Evolutionary conservation across 2,797 vertebrate genomes (phyloP).

Genomic region (Scolopax bukidnonensis): DNA sequence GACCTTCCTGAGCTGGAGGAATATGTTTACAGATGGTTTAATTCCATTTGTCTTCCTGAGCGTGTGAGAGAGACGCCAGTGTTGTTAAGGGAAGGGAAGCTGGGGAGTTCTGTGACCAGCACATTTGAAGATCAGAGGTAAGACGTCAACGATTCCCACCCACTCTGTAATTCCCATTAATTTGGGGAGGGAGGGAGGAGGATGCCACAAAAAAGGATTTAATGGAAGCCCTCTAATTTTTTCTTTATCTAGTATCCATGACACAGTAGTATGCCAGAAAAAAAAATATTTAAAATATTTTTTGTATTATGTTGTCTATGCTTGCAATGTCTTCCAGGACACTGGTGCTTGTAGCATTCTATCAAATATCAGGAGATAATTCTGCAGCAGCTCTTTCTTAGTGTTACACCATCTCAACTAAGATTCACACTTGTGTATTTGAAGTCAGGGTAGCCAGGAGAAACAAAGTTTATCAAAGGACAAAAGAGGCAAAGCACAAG

Average conservation of each 20-base stretch:
- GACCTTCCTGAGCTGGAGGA: constrained; percentile 43
- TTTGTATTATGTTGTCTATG: background rate
- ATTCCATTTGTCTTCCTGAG: constrained; percentile 7
- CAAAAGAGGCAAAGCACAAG: background rate
- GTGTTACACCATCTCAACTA: background rate
- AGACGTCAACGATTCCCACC: background rate
- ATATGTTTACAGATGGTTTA: constrained; percentile 26
- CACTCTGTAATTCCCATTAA: background rate
- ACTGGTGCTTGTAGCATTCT: fast-evolving
- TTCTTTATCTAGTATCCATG: background rate
- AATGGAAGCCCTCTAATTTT: background rate
- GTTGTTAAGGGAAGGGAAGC: background rate
- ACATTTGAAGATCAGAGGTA: background rate
- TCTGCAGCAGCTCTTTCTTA: background rate
- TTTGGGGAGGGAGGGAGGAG: background rate
- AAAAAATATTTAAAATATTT: background rate
- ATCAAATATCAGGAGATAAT: background rate
- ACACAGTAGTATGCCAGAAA: background rate
- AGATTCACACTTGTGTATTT: background rate
- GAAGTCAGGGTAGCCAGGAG: background rate
- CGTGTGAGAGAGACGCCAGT: background rate
- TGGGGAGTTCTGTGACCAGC: background rate
- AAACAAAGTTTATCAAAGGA: background rate
- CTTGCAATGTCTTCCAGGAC: background rate
- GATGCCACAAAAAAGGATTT: background rate